Percentiles rank a stretch among this genome's conserved stretches.
phyloP scores from a whole-genome alignment of 2,113 vertebrate genomes.

The Pandion haliaetus region DNA sequence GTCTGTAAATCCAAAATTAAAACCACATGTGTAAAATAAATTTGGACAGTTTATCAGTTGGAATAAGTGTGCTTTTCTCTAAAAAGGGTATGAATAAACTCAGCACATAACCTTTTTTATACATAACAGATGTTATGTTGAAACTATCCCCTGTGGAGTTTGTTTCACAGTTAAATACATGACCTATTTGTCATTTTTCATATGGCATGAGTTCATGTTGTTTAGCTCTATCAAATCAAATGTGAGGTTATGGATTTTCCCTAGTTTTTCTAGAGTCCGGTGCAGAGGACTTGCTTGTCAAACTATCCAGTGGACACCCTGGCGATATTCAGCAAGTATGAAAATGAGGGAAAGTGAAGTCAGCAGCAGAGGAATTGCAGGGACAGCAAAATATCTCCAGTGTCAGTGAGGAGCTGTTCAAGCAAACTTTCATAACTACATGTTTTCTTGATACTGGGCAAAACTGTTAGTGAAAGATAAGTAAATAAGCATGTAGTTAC shows the following conservation, averaged over 20 bases:
- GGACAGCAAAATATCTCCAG: background rate
- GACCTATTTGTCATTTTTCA: slow-evolving; percentile 23
- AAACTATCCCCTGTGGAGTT: background rate
- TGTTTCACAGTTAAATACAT: background rate
- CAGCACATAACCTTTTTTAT: background rate
- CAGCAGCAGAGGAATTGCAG: background rate
- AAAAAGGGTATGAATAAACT: background rate
- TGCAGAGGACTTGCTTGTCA: background rate
- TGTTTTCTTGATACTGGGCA: background rate
- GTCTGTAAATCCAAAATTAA: background rate
- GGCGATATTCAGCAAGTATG: background rate
- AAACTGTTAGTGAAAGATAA: background rate
- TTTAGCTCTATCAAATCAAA: background rate
- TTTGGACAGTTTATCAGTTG: background rate
- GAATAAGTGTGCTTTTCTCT: background rate
- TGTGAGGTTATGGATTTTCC: background rate
- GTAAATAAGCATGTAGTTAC: background rate
- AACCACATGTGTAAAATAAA: background rate
- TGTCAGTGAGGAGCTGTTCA: background rate
- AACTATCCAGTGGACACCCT: background rate
- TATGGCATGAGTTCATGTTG: background rate
- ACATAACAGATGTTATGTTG: background rate
- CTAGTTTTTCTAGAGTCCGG: background rate
- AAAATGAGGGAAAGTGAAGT: background rate
- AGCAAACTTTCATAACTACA: background rate